phyloP scores from a whole-genome alignment of 2,797 vertebrate species.

The Crenuchus spilurus region DNA sequence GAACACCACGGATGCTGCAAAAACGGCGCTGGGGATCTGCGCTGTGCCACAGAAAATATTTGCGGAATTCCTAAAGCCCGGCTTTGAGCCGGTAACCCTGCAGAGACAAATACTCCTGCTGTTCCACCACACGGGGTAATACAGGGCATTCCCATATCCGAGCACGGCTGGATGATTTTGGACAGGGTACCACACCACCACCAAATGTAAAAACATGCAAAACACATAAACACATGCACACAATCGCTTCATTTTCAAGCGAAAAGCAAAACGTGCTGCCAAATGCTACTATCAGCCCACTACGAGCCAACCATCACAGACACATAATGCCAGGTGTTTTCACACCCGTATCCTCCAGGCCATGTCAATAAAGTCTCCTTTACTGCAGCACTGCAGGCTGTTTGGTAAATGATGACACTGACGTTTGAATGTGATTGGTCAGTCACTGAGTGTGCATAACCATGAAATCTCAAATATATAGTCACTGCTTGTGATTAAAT shows the following conservation, averaged over 20 bases:
- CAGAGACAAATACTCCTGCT: not conserved
- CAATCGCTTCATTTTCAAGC: not conserved
- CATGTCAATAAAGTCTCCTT: not conserved
- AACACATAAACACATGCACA: constrained; percentile 26
- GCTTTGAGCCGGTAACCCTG: constrained; percentile 30
- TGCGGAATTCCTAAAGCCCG: constrained; percentile 19
- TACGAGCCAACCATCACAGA: not conserved
- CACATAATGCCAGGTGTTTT: not conserved
- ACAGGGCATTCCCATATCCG: not conserved
- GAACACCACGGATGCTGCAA: constrained; percentile 37
- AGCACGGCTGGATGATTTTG: constrained; percentile 2
- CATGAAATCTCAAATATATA: not conserved
- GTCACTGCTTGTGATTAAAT: not conserved
- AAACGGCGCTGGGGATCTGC: constrained; percentile 23
- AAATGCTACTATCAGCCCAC: constrained; percentile 3
- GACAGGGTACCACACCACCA: not conserved
- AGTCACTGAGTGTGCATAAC: not conserved
- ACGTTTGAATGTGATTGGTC: not conserved
- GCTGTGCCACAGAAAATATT: constrained; percentile 23
- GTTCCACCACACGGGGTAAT: not conserved
- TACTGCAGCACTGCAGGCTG: not conserved
- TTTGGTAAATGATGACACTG: not conserved
- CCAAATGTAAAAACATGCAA: not conserved
- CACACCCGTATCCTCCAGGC: not conserved
- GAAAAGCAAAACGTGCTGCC: not conserved